Evolutionary conservation across 1,140 invertebrate species (phyloP).

Genomic region (Drosophila nikananu): DNA sequence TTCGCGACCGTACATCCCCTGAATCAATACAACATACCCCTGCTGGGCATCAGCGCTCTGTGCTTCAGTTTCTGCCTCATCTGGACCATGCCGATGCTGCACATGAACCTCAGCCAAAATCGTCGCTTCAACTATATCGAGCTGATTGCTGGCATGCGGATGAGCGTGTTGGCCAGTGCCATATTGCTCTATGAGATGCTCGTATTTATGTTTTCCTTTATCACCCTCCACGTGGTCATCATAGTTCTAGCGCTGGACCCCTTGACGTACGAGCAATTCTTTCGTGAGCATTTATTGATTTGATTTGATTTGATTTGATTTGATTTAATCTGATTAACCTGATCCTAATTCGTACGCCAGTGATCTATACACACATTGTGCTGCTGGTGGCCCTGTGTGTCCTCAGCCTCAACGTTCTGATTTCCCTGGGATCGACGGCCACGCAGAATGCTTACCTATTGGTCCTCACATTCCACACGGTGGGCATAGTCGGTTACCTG

Average conservation of each 20-base stretch:
- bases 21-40: neutral
- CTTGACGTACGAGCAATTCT: slow-evolving; percentile 5
- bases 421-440: slow-evolving; percentile 15
- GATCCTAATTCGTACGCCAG: neutral
- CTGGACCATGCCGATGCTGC: slow-evolving; percentile 51
- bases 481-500: slow-evolving; percentile 31
- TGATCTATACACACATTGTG: slow-evolving; percentile 9
- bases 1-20: slow-evolving; percentile 30
- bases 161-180: slow-evolving; percentile 12
- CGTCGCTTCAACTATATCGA: slow-evolving; percentile 44
- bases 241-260: slow-evolving; percentile 9
- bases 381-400: slow-evolving; percentile 27
- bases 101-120: slow-evolving; percentile 7
- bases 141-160: slow-evolving; percentile 51
- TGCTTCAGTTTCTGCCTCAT: slow-evolving; percentile 44
- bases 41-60: neutral
- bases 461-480: slow-evolving; percentile 24
- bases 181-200: slow-evolving; percentile 41
- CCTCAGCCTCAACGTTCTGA: slow-evolving; percentile 34
- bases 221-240: slow-evolving; percentile 22
- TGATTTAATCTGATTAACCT: no score
- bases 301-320: no score
- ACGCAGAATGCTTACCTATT: slow-evolving; percentile 15
- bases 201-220: neutral
- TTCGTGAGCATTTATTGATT: slow-evolving; percentile 26